Conservation (phyloP, 2,113 vertebrate species). For the Scophthalmus maximus region DNA sequence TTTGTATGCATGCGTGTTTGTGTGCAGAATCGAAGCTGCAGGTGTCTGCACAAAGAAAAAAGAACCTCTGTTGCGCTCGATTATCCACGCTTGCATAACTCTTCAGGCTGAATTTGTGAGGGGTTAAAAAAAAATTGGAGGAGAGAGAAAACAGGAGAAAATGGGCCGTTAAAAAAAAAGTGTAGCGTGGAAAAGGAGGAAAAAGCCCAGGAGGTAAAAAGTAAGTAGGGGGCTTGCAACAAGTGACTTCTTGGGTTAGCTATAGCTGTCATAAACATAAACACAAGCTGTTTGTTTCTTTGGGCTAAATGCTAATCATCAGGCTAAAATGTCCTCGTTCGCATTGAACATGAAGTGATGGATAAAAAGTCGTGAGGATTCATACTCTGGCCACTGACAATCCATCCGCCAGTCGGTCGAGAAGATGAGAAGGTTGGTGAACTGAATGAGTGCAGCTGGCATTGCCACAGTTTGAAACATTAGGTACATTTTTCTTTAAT, state of each 20-base stretch:
- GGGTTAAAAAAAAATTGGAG: conserved; percentile 2
- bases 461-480: too few species aligned
- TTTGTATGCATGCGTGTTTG: conserved; percentile 1
- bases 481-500: neutral
- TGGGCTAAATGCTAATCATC: too few species aligned
- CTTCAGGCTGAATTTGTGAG: conserved; percentile 36
- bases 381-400: too few species aligned
- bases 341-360: too few species aligned
- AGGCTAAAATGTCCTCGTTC: too few species aligned
- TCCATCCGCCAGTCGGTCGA: too few species aligned
- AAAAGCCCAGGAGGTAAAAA: too few species aligned
- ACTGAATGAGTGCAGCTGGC: neutral
- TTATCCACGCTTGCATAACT: conserved; percentile 34
- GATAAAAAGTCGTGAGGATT: too few species aligned
- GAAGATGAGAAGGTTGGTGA: neutral
- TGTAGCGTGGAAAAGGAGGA: neutral
- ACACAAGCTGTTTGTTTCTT: too few species aligned
- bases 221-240: too few species aligned
- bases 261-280: too few species aligned
- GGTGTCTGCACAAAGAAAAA: conserved; percentile 19
- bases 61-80: neutral
- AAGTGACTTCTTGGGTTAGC: neutral
- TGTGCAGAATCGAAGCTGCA: conserved; percentile 32
- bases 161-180: neutral
- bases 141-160: neutral